Evolutionary conservation across 1,140 invertebrate species (phyloP).

Genomic region (Olivierus martensii): DNA sequence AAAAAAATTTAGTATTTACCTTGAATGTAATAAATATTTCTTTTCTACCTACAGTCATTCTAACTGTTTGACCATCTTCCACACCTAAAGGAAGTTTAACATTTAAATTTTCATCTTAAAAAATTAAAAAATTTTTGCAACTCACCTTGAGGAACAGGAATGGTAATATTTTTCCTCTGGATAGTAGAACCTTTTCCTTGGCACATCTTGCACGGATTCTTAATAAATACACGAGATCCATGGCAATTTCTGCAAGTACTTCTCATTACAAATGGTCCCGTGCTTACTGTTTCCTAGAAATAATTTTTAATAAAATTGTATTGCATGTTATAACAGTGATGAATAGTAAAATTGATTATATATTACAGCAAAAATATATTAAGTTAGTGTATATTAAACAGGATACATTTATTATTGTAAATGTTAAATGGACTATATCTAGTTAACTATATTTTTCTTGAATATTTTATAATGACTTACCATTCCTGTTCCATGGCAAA

Average conservation of each 20-base stretch:
- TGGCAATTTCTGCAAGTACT: constrained; percentile 88
- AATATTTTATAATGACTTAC: constrained; percentile 26
- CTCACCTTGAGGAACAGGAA: constrained; percentile 87
- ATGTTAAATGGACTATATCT: too few relatives aligned
- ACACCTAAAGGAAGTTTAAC: constrained; percentile 49
- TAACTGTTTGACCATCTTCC: constrained; percentile 88
- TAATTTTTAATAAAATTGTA: constrained; percentile 1
- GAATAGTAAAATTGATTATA: too few relatives aligned
- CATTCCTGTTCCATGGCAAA: constrained; percentile 97
- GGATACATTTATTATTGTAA: too few relatives aligned
- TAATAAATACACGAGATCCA: constrained; percentile 73
- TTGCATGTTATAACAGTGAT: too few relatives aligned
- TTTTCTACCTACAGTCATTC: constrained; percentile 73
- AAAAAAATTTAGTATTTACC: too few relatives aligned
- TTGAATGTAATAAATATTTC: constrained; percentile 89
- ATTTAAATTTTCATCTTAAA: constrained; percentile 5
- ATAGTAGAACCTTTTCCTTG: constrained; percentile 83
- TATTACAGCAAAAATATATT: too few relatives aligned
- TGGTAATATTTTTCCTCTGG: constrained; percentile 73
- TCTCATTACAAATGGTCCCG: constrained; percentile 89
- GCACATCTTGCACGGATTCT: constrained; percentile 83
- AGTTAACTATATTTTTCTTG: too few relatives aligned
- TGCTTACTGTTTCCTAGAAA: constrained; percentile 43
- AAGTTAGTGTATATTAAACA: too few relatives aligned
- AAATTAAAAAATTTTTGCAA: too few relatives aligned